Conservation (phyloP, 2,797 vertebrate species). For the Poecilia gillii region DNA sequence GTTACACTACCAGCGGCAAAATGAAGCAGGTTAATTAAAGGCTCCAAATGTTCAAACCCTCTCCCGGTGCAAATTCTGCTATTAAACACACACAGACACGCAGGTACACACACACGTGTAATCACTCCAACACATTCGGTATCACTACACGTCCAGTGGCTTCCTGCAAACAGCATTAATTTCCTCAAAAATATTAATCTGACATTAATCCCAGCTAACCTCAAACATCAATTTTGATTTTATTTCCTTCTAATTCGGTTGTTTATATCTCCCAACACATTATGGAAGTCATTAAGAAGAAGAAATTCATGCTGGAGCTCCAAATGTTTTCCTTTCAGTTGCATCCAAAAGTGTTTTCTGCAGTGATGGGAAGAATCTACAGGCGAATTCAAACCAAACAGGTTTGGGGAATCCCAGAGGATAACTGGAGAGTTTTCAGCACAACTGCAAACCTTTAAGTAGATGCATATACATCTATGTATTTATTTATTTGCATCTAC, state of each 20-base stretch:
- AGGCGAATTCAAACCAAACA: neutral
- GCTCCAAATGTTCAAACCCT: conserved; percentile 62
- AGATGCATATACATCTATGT: neutral
- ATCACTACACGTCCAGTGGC: conserved; percentile 28
- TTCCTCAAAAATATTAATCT: conserved; percentile 31
- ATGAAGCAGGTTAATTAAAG: conserved; percentile 82
- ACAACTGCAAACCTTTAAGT: neutral
- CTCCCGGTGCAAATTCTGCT: conserved; percentile 36
- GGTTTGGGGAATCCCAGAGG: neutral
- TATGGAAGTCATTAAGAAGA: neutral
- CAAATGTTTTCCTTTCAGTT: neutral
- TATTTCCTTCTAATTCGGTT: neutral
- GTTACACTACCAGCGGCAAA: conserved; percentile 69
- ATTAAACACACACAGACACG: conserved; percentile 30
- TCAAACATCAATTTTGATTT: conserved; percentile 4
- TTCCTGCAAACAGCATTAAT: conserved; percentile 30
- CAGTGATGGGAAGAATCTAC: neutral
- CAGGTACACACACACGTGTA: conserved; percentile 5
- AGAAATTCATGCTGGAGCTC: neutral
- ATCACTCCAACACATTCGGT: conserved; percentile 27
- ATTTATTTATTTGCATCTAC: neutral
- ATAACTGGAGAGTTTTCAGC: neutral
- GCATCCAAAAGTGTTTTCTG: neutral
- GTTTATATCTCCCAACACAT: neutral
- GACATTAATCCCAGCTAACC: conserved; percentile 23